These are phyloP conservation scores for Mimas tiliae DNA, from an alignment of 2,888 invertebrate species.

Conservation along the genomic window DNA sequence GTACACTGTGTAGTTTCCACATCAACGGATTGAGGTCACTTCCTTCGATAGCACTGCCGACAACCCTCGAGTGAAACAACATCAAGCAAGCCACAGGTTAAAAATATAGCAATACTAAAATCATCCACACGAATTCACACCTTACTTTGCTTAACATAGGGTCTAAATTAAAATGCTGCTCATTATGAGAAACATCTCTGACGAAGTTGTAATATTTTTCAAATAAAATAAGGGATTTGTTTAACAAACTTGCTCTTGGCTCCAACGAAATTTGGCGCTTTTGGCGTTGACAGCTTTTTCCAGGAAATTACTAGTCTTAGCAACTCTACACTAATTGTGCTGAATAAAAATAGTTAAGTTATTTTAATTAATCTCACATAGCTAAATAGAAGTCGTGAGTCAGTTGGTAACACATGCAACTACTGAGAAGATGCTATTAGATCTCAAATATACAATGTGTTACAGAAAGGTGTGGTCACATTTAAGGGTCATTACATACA, in stretches of 20 bases:
- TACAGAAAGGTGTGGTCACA: no score
- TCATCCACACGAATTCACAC: conserved; percentile 19
- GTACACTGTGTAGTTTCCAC: conserved; percentile 37
- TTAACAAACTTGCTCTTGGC: conserved; percentile 27
- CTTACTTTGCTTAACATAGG: neutral
- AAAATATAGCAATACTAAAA: conserved; percentile 33
- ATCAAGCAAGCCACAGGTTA: conserved; percentile 35
- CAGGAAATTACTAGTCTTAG: conserved; percentile 13
- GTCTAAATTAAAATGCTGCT: neutral
- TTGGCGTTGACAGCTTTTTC: conserved; percentile 22
- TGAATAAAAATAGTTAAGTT: neutral
- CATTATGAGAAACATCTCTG: conserved; percentile 17
- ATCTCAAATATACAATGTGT: no score
- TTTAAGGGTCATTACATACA: no score
- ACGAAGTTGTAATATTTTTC: conserved; percentile 26
- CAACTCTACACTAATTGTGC: conserved; percentile 12
- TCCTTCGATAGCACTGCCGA: conserved; percentile 36
- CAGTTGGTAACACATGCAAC: no score
- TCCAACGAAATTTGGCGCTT: conserved; percentile 4
- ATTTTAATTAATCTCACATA: neutral
- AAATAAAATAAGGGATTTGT: conserved; percentile 29
- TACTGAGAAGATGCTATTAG: no score
- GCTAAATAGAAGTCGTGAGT: no score
- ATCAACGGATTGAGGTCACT: conserved; percentile 47
- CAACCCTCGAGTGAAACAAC: conserved; percentile 38